Base-by-base conservation (phyloP, 92 coral and sea anemone genomes). In the Umimayanthus kanabou region DNA sequence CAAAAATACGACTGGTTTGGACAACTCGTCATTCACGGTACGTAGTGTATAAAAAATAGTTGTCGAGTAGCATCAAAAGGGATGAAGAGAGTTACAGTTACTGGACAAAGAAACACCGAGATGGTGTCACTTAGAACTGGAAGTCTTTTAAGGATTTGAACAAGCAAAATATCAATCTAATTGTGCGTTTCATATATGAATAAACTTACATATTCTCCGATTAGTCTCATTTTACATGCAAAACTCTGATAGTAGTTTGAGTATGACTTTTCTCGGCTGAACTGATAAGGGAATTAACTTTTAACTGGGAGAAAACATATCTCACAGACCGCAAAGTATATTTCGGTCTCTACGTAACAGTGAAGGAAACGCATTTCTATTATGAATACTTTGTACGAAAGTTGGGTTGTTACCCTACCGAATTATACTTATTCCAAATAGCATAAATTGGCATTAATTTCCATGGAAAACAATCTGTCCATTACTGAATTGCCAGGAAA, bases 401-500 rank as follows among this genome's bases (percentile, higher is more conserved):
- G 69, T 18, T 61, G 1, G 1, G 69, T 23, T 61, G 25, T 6
- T 61, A 18, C 26, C 20, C 69, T 61, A 57, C n/a, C 69, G 25
- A 61, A 22, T 61, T 33, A 33, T 33, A 33, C 37, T 33, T 33
- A 61, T 61, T 20, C 69, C 4, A 5, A 20, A 18, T 61, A 61
- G 26, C 25, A 61, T 15, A 55, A 80, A 29, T 37, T 80, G 39
- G 26, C 28, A 80, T 55, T 80, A 80, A 80, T 80, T 25, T 80
- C 71, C 30, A 2, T 80, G 45, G n/a, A 53, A 80, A 55, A 80
- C 71, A 80, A 33, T 33, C 40, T 57, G 26, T 26, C 71, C 84
- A 80, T 80, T 55, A 80, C 71, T 33, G 71, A 55, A 57, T 80
- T 80, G 84, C 84, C 84, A 30, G 71, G 84, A 30, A 55, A 80